These are phyloP conservation scores for Rhabdornis inornatus DNA, from an alignment of 2,113 vertebrate species.

Conservation along the genomic window DNA sequence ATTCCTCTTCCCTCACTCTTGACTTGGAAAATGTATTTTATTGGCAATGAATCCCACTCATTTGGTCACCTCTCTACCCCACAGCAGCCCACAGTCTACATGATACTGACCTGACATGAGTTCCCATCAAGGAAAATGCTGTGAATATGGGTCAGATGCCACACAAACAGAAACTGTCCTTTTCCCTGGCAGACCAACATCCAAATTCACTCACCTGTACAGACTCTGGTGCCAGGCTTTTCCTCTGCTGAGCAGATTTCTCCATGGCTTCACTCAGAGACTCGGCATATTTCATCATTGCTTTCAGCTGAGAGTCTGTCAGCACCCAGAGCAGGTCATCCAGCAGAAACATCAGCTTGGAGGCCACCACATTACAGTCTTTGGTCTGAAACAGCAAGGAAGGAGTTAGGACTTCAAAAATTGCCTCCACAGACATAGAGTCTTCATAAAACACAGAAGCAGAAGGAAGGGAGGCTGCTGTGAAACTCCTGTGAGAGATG, in stretches of 20 bases:
- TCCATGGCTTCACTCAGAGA: constrained; percentile 96
- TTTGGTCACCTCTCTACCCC: not conserved
- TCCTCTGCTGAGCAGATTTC: constrained; percentile 93
- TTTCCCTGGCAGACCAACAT: not conserved
- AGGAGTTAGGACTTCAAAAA: not conserved
- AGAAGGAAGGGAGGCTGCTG: not conserved
- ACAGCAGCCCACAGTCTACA: not conserved
- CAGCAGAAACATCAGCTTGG: constrained; percentile 93
- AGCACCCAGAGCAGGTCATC: constrained; percentile 98
- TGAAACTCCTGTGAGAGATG: not conserved
- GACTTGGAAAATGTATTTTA: not conserved
- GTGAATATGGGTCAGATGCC: not conserved
- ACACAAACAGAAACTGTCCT: not conserved
- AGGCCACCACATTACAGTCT: constrained; percentile 94
- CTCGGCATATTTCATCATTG: constrained; percentile 95
- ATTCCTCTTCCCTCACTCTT: not conserved
- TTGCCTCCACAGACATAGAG: not conserved
- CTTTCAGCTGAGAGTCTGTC: constrained; percentile 95
- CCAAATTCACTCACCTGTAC: constrained; percentile 53
- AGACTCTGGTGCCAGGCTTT: constrained; percentile 78
- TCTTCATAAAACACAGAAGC: not conserved
- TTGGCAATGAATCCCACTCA: not conserved
- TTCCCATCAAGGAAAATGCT: not conserved
- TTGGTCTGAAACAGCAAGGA: constrained; percentile 79
- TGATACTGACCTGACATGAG: not conserved